These are phyloP conservation scores for Dipus sagitta DNA, from an alignment of 2,797 vertebrate species.

Conservation along the genomic window DNA sequence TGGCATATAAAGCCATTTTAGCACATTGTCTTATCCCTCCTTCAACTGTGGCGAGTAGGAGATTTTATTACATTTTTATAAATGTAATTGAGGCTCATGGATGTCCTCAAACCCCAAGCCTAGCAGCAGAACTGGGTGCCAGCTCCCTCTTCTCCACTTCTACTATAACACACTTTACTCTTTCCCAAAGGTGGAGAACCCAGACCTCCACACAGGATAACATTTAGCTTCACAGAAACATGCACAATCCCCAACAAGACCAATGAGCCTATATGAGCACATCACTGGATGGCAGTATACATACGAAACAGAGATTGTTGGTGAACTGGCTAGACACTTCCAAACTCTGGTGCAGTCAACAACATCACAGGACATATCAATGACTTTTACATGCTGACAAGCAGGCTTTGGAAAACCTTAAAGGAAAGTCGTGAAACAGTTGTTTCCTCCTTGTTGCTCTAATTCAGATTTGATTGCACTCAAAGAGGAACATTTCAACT, in stretches of 20 bases:
- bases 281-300: neutral
- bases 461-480: neutral
- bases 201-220: neutral
- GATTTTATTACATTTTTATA: neutral
- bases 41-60: neutral
- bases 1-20: neutral
- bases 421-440: neutral
- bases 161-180: neutral
- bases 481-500: slow-evolving; percentile 36
- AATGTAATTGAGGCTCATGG: neutral
- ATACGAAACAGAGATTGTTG: neutral
- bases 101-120: neutral
- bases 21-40: neutral
- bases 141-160: neutral
- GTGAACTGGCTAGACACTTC: neutral
- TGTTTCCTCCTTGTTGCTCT: slow-evolving; percentile 2
- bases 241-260: neutral
- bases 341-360: neutral
- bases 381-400: neutral
- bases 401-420: slow-evolving; percentile 3
- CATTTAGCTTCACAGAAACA: neutral
- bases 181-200: neutral
- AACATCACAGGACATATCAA: neutral
- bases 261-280: neutral
- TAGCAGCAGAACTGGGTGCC: neutral